These are phyloP conservation scores for Ecliptopera silaceata DNA, from an alignment of 2,888 invertebrate genomes.

Conservation along the genomic window DNA sequence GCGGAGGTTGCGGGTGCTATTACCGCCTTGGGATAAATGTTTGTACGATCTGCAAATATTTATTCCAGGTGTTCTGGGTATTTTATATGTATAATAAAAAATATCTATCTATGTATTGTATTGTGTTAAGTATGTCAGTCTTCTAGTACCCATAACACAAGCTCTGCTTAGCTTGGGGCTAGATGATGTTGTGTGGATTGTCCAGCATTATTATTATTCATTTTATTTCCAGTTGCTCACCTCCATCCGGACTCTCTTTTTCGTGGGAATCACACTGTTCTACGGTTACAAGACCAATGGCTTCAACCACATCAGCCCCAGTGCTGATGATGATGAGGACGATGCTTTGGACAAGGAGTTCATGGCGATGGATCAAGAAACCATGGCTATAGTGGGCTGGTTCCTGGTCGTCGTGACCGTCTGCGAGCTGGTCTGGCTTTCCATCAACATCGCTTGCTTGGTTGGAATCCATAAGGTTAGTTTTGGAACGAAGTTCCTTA, in stretches of 20 bases:
- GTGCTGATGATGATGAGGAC: constrained; percentile 9
- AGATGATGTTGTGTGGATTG: no score
- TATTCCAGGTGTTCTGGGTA: no score
- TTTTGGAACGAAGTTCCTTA: no score
- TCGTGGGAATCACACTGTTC: constrained; percentile 39
- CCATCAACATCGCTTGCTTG: constrained; percentile 49
- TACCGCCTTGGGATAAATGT: no score
- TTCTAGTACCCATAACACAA: no score
- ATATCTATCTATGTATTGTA: no score
- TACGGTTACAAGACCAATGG: constrained; percentile 44
- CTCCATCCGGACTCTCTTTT: constrained; percentile 41
- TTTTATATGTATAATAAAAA: no score
- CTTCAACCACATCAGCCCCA: constrained; percentile 44
- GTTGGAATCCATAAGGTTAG: constrained; percentile 55
- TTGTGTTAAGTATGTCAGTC: no score
- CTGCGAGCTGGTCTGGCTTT: constrained; percentile 46
- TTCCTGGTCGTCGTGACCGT: constrained; percentile 41
- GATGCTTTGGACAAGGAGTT: constrained; percentile 34
- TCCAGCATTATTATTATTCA: no score
- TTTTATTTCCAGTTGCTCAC: constrained; percentile 41
- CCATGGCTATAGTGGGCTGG: constrained; percentile 37
- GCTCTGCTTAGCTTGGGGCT: no score
- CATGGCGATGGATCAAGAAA: constrained; percentile 33
- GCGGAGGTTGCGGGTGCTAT: no score
- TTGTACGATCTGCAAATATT: no score